A percentile compares a stretch with the other conserved stretches of the same genome.
phyloP scores from a whole-genome alignment of 2,888 invertebrate genomes.

The Rhopalosiphum nymphaeae region DNA sequence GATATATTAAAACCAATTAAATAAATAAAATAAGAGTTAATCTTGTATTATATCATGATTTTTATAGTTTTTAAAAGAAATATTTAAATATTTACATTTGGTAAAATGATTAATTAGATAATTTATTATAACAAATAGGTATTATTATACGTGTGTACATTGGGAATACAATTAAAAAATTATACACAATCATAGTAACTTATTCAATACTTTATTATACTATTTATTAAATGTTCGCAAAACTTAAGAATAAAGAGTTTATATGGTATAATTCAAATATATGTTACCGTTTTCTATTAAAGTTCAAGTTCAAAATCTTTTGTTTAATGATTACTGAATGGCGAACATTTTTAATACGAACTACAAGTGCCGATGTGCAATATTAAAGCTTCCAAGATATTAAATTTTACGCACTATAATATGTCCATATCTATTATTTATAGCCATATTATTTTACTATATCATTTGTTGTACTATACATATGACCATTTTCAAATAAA shows the following conservation, averaged over 20 bases:
- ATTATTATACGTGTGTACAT: not conserved
- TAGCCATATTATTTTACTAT: not conserved
- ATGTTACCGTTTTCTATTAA: not conserved
- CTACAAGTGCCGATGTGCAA: not conserved
- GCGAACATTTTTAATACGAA: not conserved
- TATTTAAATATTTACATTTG: not conserved
- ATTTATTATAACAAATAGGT: not conserved
- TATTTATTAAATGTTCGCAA: not conserved
- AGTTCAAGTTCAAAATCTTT: constrained; percentile 33
- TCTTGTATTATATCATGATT: not conserved
- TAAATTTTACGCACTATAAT: not conserved
- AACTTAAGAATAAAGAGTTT: not conserved
- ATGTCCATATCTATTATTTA: not conserved
- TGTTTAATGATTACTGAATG: not conserved
- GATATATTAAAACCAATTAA: not conserved
- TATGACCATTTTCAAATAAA: not conserved
- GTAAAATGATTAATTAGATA: not conserved
- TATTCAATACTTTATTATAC: not conserved
- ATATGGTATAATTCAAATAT: not conserved
- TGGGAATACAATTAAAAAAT: not conserved
- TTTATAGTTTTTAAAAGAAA: not conserved
- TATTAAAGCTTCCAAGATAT: not conserved
- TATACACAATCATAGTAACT: not conserved
- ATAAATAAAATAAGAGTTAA: not conserved
- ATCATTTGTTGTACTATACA: not conserved